These are phyloP conservation scores for Channa argus DNA, from an alignment of 2,113 vertebrate species.

Conservation along the genomic window DNA sequence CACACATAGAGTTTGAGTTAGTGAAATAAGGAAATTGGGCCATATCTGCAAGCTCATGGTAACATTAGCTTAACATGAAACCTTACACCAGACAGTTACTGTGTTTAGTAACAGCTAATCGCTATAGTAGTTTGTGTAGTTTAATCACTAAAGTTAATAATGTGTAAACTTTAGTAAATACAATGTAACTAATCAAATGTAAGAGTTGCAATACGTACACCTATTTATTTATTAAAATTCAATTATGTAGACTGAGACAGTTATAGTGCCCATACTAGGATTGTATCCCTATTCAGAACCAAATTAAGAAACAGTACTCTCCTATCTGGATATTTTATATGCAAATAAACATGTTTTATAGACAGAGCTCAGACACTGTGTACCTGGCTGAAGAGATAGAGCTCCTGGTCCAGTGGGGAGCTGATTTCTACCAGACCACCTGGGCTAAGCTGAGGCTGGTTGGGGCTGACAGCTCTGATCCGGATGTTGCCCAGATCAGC, in stretches of 20 bases:
- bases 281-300: not conserved
- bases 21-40: too few species aligned
- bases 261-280: not conserved
- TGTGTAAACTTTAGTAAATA: not conserved
- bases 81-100: not conserved
- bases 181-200: not conserved
- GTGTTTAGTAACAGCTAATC: not conserved
- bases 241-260: not conserved
- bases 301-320: not conserved
- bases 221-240: too few species aligned
- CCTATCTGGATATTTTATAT: not conserved
- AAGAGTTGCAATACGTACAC: not conserved
- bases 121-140: too few species aligned
- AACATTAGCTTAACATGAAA: too few species aligned
- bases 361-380: not conserved
- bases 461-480: constrained; percentile 90
- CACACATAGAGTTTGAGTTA: too few species aligned
- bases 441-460: constrained; percentile 88
- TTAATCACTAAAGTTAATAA: not conserved
- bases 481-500: constrained; percentile 96
- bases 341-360: not conserved
- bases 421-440: constrained; percentile 91
- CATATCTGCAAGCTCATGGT: too few species aligned
- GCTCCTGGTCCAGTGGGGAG: constrained; percentile 93
- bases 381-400: constrained; percentile 93